Conservation (phyloP, 2,113 vertebrate genomes). For the Pagrus major region DNA sequence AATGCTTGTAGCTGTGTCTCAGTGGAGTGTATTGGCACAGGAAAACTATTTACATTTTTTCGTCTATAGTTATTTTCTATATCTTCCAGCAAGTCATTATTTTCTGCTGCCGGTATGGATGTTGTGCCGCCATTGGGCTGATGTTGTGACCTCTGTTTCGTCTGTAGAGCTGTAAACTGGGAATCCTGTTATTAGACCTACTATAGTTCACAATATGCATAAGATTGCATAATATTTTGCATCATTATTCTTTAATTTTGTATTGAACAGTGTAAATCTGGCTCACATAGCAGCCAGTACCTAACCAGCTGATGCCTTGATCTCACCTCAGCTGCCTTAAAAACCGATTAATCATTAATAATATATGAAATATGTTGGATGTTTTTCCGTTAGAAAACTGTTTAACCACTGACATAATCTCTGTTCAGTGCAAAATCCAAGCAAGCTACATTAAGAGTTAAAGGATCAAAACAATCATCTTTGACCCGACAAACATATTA, state of each 20-base stretch:
- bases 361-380: too few species aligned
- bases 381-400: too few species aligned
- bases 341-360: too few species aligned
- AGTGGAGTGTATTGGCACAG: background rate
- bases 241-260: background rate
- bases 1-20: slow-evolving; percentile 1
- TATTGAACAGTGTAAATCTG: slow-evolving; percentile 12
- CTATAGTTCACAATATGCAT: background rate
- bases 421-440: too few species aligned
- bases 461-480: too few species aligned
- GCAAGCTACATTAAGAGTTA: too few species aligned
- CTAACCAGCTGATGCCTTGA: slow-evolving; percentile 5
- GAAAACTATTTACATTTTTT: background rate
- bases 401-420: too few species aligned
- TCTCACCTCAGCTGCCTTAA: slow-evolving; percentile 13
- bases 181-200: background rate
- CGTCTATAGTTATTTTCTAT: background rate
- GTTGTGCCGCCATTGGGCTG: background rate
- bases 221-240: background rate
- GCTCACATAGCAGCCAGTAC: slow-evolving; percentile 3
- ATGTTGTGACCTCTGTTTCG: background rate
- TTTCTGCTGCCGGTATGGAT: background rate
- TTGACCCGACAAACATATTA: too few species aligned
- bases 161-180: background rate
- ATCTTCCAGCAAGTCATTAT: background rate